Conservation (phyloP, 2,888 invertebrate genomes). For the Spisula subtruncata region DNA sequence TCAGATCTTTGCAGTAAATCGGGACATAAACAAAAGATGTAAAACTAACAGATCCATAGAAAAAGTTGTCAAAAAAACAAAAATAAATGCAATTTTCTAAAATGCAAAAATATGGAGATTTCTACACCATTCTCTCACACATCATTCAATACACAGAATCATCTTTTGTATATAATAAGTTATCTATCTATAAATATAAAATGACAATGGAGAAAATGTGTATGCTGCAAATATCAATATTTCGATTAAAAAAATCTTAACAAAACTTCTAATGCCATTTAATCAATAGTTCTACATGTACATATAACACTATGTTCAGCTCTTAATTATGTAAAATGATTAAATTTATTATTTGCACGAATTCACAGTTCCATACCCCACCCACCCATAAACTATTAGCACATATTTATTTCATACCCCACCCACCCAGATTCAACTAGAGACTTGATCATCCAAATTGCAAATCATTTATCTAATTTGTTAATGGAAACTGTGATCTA, state of each 20-base stretch:
- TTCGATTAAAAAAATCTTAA: background rate
- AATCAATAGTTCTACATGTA: too few relatives aligned
- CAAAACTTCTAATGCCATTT: background rate
- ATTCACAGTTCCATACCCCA: background rate
- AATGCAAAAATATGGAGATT: background rate
- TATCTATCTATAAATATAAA: background rate
- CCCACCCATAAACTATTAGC: background rate
- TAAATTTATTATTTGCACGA: background rate
- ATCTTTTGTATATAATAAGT: background rate
- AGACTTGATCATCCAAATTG: too few relatives aligned
- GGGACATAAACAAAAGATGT: conserved; percentile 22
- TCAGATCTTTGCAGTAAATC: conserved; percentile 38
- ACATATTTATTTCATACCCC: background rate
- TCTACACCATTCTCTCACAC: background rate
- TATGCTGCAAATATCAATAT: background rate
- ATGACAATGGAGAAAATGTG: background rate
- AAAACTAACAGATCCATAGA: background rate
- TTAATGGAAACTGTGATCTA: too few relatives aligned
- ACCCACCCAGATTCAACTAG: background rate
- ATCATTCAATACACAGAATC: background rate
- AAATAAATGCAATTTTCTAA: background rate
- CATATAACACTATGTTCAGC: background rate
- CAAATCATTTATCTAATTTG: too few relatives aligned
- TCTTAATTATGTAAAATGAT: background rate
- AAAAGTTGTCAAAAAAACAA: background rate